A percentile compares a stretch with the other conserved stretches of the same genome.
Evolutionary conservation across 2,888 invertebrate genomes (phyloP).

Genomic region (Coenonympha glycerion): DNA sequence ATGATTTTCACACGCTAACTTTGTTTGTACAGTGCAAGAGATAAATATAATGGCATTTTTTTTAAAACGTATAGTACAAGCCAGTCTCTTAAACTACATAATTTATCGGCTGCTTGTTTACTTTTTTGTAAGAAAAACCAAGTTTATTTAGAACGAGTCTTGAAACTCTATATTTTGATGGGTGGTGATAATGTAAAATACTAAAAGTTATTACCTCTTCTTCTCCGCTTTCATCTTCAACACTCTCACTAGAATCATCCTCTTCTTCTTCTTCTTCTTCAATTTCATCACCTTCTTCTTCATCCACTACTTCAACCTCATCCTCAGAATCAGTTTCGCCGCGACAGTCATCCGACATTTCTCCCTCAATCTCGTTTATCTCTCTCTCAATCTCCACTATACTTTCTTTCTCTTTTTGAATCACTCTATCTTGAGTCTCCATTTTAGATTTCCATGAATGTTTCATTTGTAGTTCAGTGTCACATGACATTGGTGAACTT

Average conservation of each 20-base stretch:
- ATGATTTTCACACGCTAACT: too few species aligned
- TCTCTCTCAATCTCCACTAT: constrained; percentile 67
- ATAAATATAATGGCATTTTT: too few species aligned
- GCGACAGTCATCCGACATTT: constrained; percentile 45
- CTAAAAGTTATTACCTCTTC: not conserved
- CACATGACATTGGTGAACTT: constrained; percentile 57
- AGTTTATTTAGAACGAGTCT: too few species aligned
- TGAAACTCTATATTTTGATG: too few species aligned
- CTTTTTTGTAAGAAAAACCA: too few species aligned
- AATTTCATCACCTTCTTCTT: constrained; percentile 22
- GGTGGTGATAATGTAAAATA: too few species aligned
- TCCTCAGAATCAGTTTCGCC: constrained; percentile 29
- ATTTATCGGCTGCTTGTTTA: too few species aligned
- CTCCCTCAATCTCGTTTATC: constrained; percentile 62
- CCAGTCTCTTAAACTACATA: too few species aligned
- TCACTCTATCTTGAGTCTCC: constrained; percentile 38
- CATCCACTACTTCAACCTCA: constrained; percentile 25
- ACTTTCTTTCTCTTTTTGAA: constrained; percentile 56
- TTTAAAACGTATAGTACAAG: too few species aligned
- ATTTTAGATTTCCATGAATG: constrained; percentile 34
- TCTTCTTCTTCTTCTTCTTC: not conserved
- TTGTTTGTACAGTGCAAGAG: too few species aligned
- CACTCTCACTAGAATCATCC: not conserved
- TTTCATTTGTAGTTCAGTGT: constrained; percentile 55
- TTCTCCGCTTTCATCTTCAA: not conserved